Evolutionary conservation across 2,113 vertebrate species (phyloP).

Genomic region (Cololabis saira): DNA sequence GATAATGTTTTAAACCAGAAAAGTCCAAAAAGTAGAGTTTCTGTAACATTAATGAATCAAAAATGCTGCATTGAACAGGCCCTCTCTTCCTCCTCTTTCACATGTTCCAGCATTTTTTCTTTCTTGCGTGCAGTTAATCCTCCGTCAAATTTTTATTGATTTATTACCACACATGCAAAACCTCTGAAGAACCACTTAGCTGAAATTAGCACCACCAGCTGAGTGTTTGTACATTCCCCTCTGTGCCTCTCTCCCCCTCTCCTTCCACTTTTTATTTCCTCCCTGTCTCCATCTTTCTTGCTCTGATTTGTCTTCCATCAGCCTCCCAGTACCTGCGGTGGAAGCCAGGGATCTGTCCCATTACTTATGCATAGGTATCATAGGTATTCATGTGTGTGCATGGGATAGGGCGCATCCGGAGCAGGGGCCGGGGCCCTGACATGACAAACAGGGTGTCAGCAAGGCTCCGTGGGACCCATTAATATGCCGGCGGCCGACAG

Average conservation of each 20-base stretch:
- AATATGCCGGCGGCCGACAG: constrained; percentile 79
- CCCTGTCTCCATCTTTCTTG: constrained; percentile 64
- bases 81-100: neutral
- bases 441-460: constrained; percentile 85
- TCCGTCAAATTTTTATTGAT: constrained; percentile 13
- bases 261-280: constrained; percentile 50
- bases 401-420: constrained; percentile 71
- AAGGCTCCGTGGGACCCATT: constrained; percentile 77
- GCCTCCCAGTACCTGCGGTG: constrained; percentile 43
- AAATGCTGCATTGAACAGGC: neutral
- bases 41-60: neutral
- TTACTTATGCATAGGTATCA: constrained; percentile 87
- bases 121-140: neutral
- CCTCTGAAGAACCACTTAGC: neutral
- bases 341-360: constrained; percentile 69
- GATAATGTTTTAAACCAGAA: neutral
- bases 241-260: constrained; percentile 25
- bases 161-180: constrained; percentile 6
- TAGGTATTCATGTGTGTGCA: constrained; percentile 85
- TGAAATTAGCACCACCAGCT: constrained; percentile 22
- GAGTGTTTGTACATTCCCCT: constrained; percentile 48
- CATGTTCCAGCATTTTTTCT: neutral
- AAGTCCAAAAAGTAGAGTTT: neutral
- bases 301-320: constrained; percentile 73
- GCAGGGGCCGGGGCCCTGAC: constrained; percentile 73